Evolutionary conservation across 2,888 invertebrate species (phyloP).

Genomic region (Ceratothoa steindachneri): DNA sequence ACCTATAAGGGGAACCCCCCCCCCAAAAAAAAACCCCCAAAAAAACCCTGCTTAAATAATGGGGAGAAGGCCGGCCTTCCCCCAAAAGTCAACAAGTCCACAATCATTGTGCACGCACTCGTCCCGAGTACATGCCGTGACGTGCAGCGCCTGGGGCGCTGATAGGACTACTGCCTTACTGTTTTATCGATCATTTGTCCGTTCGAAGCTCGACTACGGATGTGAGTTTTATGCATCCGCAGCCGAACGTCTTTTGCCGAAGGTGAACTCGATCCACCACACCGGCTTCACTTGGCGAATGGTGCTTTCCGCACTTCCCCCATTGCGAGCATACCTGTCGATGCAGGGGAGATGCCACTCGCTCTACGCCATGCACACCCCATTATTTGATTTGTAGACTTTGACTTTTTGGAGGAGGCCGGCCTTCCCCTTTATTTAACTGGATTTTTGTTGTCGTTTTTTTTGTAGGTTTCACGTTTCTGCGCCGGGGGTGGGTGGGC

Average conservation of each 20-base stretch:
- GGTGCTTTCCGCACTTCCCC: neutral
- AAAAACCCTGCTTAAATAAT: too few relatives aligned
- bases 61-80: too few relatives aligned
- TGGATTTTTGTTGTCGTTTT: too few relatives aligned
- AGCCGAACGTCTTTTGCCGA: neutral
- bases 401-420: too few relatives aligned
- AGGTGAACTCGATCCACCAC: neutral
- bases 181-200: neutral
- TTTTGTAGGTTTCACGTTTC: too few relatives aligned
- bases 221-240: neutral
- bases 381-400: too few relatives aligned
- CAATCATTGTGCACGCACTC: too few relatives aligned
- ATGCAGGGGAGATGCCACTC: neutral
- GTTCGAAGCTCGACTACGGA: neutral
- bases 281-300: neutral
- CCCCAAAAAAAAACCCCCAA: too few relatives aligned
- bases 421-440: too few relatives aligned
- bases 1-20: too few relatives aligned
- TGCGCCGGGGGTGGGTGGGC: too few relatives aligned
- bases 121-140: neutral
- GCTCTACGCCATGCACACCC: neutral
- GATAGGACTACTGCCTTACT: neutral
- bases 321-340: neutral
- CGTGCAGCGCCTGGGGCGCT: neutral
- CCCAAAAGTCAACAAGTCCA: too few relatives aligned